Conservation (phyloP, 2,797 vertebrate species). For the Anguilla megastoma region DNA sequence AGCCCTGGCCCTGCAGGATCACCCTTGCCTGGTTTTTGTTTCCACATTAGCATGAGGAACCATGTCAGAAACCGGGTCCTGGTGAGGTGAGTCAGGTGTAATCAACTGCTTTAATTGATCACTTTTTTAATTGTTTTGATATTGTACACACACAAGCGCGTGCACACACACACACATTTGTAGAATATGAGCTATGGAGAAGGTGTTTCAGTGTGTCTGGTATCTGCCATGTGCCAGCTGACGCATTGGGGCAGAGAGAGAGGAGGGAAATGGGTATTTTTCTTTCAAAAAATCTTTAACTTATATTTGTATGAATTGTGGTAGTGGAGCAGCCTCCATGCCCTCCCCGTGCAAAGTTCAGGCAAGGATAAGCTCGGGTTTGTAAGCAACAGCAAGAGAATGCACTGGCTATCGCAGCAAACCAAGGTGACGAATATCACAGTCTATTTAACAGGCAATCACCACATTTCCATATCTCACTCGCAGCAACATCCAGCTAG, state of each 20-base stretch:
- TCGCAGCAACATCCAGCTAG: not conserved
- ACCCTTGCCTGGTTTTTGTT: too few species aligned
- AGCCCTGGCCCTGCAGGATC: too few species aligned
- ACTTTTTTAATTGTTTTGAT: too few species aligned
- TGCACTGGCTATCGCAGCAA: not conserved
- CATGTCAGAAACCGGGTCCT: too few species aligned
- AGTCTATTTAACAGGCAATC: constrained; percentile 12
- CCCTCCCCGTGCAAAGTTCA: not conserved
- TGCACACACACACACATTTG: not conserved
- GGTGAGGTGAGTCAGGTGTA: too few species aligned
- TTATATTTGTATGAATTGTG: not conserved
- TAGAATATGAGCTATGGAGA: not conserved
- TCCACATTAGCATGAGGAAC: too few species aligned
- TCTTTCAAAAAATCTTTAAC: constrained; percentile 7
- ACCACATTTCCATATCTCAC: constrained; percentile 7
- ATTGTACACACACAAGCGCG: too few species aligned
- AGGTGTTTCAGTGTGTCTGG: not conserved
- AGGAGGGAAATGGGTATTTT: not conserved
- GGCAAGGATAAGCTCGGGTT: not conserved
- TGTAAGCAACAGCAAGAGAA: not conserved
- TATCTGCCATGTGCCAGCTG: constrained; percentile 14
- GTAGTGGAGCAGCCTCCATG: not conserved
- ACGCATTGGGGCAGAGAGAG: constrained; percentile 9
- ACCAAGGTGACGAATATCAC: not conserved
- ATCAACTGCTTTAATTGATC: too few species aligned